Evolutionary conservation across 64 coral and sea anemone species (phyloP), one percentile per base, ranked within the genome.

Genomic region (Actinia tenebrosa): DNA sequence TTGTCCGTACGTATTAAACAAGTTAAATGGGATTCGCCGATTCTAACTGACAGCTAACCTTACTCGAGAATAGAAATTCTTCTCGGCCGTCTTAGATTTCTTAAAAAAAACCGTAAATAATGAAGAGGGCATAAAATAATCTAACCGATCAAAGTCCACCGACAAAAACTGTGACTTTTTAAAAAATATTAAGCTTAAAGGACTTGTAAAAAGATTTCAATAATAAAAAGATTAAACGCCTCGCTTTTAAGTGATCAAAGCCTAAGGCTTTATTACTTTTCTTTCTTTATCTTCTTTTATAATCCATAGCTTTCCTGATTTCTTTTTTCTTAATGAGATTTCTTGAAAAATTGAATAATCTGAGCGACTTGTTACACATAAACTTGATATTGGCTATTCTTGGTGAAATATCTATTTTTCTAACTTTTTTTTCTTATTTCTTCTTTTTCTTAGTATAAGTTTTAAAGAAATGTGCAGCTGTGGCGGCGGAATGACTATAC

Each of bases 391-490:
- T 6, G 22, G 23, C 69, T 75, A 18, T 75, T 75, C 42, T 3
- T 50, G 3, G 47, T 50, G 13, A 22, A 66, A 66, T 66, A 75
- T 30, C n/a, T 9, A 43, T 1, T 42, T 30, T 75, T 75, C 26
- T 75, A 30, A 30, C 64, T 47, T 52, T 18, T 83, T 52, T 83
- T 37, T 37, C 30, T 37, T 42, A 30, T 61, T 54, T 25, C 42
- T 20, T 85, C 7, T 85, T 60, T 47, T 61, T 61, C 18, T 44
- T 54, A 85, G 83, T 53, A 85, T 85, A 8, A 64, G 2, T 59
- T 30, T 85, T 10, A 55, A 42, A 61, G 83, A 85, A 54, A 85
- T 85, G 83, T 85, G 50, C 63, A 58, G 83, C 60, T 85, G 50
- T 85, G 56, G 83, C 10, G n/a, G n/a, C 5, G 20, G n/a, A 15